These are phyloP conservation scores for Myopa testacea DNA, from an alignment of 2,888 invertebrate species.

Conservation along the genomic window DNA sequence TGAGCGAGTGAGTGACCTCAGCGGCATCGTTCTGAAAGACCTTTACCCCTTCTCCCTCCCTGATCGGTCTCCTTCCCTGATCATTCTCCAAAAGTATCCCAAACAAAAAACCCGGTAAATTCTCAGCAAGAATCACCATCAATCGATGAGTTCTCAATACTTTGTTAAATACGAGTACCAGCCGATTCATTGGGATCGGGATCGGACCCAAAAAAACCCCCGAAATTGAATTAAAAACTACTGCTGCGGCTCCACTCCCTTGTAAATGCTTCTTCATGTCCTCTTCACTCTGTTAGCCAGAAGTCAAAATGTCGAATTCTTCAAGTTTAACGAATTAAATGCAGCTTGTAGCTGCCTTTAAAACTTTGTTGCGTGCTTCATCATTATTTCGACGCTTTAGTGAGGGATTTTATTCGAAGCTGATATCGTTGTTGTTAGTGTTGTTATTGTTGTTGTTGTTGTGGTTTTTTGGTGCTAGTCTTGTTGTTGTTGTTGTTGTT, in stretches of 20 bases:
- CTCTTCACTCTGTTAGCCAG: constrained; percentile 19
- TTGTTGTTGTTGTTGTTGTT: neutral
- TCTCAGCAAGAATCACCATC: neutral
- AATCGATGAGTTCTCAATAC: constrained; percentile 35
- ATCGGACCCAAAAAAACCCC: neutral
- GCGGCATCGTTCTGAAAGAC: constrained; percentile 7
- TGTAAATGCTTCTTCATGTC: neutral
- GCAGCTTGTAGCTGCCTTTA: constrained; percentile 50
- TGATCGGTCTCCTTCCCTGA: neutral
- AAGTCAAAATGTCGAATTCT: constrained; percentile 41
- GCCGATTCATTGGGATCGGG: neutral
- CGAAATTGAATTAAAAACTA: neutral
- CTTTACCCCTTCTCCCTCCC: no score
- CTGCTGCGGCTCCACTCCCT: neutral
- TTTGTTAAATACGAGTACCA: constrained; percentile 1
- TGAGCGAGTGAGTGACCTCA: neutral
- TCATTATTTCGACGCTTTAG: constrained; percentile 52
- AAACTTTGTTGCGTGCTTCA: constrained; percentile 50
- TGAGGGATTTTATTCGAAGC: neutral
- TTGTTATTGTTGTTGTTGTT: neutral
- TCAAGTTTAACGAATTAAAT: constrained; percentile 45
- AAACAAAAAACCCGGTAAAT: neutral
- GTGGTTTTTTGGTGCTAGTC: neutral
- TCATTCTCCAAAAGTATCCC: neutral
- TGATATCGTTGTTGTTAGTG: neutral